Percentiles rank a stretch among this genome's conserved stretches.
Conservation (phyloP, 2,113 vertebrate species). For the Scophthalmus maximus region DNA sequence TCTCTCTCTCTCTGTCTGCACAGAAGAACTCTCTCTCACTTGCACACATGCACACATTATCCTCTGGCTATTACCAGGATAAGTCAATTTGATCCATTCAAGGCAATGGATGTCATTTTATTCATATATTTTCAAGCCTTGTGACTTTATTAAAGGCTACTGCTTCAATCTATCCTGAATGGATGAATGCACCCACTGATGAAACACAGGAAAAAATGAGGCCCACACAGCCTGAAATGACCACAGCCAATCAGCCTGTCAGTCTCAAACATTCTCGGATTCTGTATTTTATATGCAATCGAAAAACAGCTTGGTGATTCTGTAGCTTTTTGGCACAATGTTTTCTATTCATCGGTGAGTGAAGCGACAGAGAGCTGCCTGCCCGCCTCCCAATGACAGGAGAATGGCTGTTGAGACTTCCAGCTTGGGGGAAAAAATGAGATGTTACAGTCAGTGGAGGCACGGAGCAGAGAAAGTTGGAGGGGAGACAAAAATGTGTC, state of each 20-base stretch:
- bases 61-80: conserved; percentile 83
- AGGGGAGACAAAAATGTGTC: conserved; percentile 82
- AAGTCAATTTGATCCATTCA: conserved; percentile 83
- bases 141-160: conserved; percentile 82
- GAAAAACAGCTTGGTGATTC: conserved; percentile 68
- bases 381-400: conserved; percentile 72
- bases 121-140: conserved; percentile 82
- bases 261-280: conserved; percentile 70
- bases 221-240: conserved; percentile 77
- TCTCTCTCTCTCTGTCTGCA: conserved; percentile 26
- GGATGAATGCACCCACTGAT: conserved; percentile 81
- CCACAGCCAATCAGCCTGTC: conserved; percentile 77
- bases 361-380: conserved; percentile 73
- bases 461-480: conserved; percentile 76
- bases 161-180: conserved; percentile 80
- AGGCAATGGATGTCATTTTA: conserved; percentile 81
- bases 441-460: conserved; percentile 75
- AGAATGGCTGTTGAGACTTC: conserved; percentile 76
- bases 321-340: conserved; percentile 72
- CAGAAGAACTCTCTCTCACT: conserved; percentile 47
- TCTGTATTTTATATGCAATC: conserved; percentile 74
- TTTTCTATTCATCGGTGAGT: conserved; percentile 78
- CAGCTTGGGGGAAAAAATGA: conserved; percentile 72
- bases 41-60: conserved; percentile 74
- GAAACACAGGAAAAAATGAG: conserved; percentile 77